Conservation (phyloP, 2,888 invertebrate genomes). For the Keiferia lycopersicella region DNA sequence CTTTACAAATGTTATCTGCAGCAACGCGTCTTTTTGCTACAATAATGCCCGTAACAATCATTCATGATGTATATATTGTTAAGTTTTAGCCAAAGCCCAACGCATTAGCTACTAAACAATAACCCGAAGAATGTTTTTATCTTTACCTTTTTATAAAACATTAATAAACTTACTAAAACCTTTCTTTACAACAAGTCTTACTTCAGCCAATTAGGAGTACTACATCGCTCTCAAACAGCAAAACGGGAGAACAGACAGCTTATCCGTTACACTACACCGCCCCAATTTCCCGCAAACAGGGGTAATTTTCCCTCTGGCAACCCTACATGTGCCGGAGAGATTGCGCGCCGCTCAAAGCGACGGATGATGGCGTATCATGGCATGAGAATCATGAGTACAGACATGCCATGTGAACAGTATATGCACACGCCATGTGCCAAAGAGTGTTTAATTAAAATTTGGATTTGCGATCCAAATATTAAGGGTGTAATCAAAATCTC, state of each 20-base stretch:
- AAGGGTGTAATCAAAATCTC: too few species aligned
- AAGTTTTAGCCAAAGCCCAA: too few species aligned
- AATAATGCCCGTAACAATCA: too few species aligned
- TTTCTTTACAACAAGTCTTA: neutral
- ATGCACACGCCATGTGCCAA: conserved; percentile 15
- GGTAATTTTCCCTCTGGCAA: conserved; percentile 23
- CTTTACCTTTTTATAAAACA: neutral
- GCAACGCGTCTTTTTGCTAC: too few species aligned
- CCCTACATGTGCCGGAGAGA: conserved; percentile 46
- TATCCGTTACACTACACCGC: conserved; percentile 21
- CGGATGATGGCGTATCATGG: conserved; percentile 67
- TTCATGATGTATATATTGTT: too few species aligned
- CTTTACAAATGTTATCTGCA: too few species aligned
- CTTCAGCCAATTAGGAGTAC: conserved; percentile 25
- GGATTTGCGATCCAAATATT: neutral
- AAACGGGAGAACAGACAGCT: conserved; percentile 19
- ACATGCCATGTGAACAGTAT: conserved; percentile 9
- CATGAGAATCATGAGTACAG: conserved; percentile 48
- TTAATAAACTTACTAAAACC: too few species aligned
- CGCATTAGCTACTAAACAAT: too few species aligned
- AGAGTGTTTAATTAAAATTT: neutral
- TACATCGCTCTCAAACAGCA: neutral
- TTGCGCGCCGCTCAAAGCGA: conserved; percentile 68
- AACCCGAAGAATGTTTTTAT: too few species aligned
- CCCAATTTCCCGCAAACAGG: conserved; percentile 18